Base-by-base conservation (phyloP, 2,888 invertebrate species). In the Eupithecia centaureata region DNA sequence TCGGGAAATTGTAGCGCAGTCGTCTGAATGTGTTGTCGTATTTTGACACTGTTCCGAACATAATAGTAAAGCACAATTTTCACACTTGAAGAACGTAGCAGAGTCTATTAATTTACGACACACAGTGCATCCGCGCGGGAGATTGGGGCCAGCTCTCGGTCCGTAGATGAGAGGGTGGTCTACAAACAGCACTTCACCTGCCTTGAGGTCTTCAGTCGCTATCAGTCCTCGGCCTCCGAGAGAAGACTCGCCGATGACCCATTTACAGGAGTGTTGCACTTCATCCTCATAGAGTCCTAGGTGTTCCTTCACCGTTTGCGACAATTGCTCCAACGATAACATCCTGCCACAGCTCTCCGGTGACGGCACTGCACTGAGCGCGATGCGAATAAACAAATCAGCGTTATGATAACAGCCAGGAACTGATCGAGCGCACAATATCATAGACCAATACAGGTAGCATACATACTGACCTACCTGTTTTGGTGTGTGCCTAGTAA, bases 151-250 rank as follows among this genome's bases (percentile, higher is more conserved):
- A 42, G 94, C 92, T 57, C 96, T 94, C 0, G 96, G 96, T 0
- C 97, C 97, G 61, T 95, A 85, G 52, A 97, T 91, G 54, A 97
- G 85, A 0, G 97, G 95, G 63, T 90, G 92, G 82, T 97, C 97
- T 13, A 94, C 91, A 80, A 96, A 96, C 61, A 97, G 94, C 33
- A 96, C 84, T 85, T 97, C 96, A 47, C 96, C 96, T 33, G 92
- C 82, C 67, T 88, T 84, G 52, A 97, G 95, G 79, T 96, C 95
- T 71, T 95, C 93, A 3, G 90, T 94, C 22, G 97, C 96, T 75
- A 97, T 94, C 2, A 97, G 83, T 2, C 97, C 97, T 27, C 96
- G 95, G 8, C 97, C 97, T 56, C 95, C 95, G 8, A 95, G 82
- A 22, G 87, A 78, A 0, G 96, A 96, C 73, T 93, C 87, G 62